Evolutionary conservation across 2,888 invertebrate species (phyloP).

Genomic region (Tethea ocularis): DNA sequence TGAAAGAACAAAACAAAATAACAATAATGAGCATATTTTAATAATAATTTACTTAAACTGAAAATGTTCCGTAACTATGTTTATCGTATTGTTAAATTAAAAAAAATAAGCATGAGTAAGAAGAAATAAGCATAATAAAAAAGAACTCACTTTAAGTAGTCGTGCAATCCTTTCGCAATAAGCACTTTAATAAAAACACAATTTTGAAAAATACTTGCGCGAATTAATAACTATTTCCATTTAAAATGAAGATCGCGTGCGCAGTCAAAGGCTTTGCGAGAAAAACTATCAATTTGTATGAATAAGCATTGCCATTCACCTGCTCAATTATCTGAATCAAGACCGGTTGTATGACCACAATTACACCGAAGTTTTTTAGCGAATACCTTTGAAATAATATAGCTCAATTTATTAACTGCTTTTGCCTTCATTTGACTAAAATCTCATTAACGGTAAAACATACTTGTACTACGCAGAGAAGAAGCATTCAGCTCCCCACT

Average conservation of each 20-base stretch:
- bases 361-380: background rate
- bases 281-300: constrained; percentile 29
- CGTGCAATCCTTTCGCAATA: background rate
- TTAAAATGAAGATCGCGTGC: constrained; percentile 23
- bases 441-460: too few species aligned
- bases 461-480: too few species aligned
- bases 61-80: too few species aligned
- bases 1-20: too few species aligned
- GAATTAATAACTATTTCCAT: background rate
- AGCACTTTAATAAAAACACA: background rate
- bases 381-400: background rate
- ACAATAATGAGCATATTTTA: too few species aligned
- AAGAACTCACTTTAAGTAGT: background rate
- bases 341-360: constrained; percentile 6
- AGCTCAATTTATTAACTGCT: too few species aligned
- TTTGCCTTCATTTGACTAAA: too few species aligned
- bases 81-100: too few species aligned
- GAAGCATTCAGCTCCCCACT: too few species aligned
- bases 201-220: background rate
- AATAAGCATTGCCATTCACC: constrained; percentile 29
- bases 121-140: background rate
- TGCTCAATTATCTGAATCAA: constrained; percentile 12
- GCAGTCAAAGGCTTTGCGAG: constrained; percentile 26
- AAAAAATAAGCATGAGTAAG: too few species aligned
- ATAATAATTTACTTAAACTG: too few species aligned